Conservation (phyloP, 2,888 invertebrate genomes). For the Taenaris catops region DNA sequence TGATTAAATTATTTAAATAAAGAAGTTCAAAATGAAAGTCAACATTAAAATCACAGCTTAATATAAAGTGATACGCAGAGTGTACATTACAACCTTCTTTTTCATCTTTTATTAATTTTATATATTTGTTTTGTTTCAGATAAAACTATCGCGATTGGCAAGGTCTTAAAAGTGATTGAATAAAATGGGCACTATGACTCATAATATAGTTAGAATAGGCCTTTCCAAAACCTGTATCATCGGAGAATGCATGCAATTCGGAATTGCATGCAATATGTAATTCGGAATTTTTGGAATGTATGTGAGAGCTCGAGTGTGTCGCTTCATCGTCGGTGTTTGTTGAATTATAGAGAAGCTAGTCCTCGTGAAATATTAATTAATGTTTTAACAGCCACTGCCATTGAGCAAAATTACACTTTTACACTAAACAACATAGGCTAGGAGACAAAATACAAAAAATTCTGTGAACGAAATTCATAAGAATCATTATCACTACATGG, state of each 20-base stretch:
- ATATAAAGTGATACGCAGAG: no score
- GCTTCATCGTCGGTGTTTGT: conserved; percentile 47
- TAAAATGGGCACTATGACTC: conserved; percentile 81
- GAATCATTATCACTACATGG: not conserved
- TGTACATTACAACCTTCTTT: no score
- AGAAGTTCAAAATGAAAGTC: no score
- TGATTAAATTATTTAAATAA: no score
- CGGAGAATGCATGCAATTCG: conserved; percentile 62
- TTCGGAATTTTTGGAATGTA: conserved; percentile 59
- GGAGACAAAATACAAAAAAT: not conserved
- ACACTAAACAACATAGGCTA: conserved; percentile 4
- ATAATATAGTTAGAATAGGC: conserved; percentile 77
- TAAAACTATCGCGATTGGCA: conserved; percentile 96
- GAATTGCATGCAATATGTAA: no score
- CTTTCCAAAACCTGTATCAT: conserved; percentile 73
- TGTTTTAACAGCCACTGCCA: conserved; percentile 36
- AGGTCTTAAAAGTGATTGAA: conserved; percentile 97
- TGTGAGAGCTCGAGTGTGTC: conserved; percentile 59
- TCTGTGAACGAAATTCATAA: conserved; percentile 6
- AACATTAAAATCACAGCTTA: no score
- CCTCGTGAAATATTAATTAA: conserved; percentile 35
- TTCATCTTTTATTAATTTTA: no score
- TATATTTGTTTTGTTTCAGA: conserved; percentile 49
- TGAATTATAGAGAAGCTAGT: conserved; percentile 57
- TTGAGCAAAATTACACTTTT: conserved; percentile 25